Conservation (phyloP, 2,797 vertebrate species). For the Pelochelys cantorii region DNA sequence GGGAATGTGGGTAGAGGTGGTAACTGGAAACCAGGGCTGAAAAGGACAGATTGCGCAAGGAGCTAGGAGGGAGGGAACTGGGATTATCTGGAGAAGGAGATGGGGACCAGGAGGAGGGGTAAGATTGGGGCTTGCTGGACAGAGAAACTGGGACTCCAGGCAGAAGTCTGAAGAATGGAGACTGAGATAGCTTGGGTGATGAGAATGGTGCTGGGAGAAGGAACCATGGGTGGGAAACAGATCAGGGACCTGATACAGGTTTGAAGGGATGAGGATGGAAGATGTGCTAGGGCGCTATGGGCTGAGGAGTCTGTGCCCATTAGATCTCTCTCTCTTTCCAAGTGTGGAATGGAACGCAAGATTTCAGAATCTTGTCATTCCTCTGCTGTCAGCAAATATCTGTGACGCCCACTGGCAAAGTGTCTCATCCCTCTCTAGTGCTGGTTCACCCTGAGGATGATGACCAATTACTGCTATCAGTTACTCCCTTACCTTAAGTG, state of each 20-base stretch:
- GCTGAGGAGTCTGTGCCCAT: background rate
- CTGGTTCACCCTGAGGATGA: background rate
- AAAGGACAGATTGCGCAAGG: background rate
- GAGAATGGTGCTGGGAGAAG: background rate
- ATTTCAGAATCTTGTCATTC: background rate
- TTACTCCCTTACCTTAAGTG: background rate
- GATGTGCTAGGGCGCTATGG: too few relatives aligned
- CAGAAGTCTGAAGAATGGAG: background rate
- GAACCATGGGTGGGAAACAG: background rate
- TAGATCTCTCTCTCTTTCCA: accelerated
- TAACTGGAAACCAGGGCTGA: background rate
- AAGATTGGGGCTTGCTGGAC: background rate
- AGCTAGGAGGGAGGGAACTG: background rate
- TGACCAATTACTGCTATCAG: background rate
- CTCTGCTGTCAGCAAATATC: background rate
- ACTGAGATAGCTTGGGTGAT: accelerated
- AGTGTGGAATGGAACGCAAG: background rate
- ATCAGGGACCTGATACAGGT: background rate
- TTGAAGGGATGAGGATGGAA: background rate
- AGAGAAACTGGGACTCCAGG: background rate
- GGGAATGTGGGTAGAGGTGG: background rate
- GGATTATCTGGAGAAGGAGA: background rate
- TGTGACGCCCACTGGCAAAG: background rate
- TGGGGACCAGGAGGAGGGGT: background rate
- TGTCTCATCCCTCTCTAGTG: background rate